A percentile compares a stretch with the other conserved stretches of the same genome.
Evolutionary conservation across 2,797 vertebrate genomes (phyloP).

Genomic region (Garrulus glandarius): DNA sequence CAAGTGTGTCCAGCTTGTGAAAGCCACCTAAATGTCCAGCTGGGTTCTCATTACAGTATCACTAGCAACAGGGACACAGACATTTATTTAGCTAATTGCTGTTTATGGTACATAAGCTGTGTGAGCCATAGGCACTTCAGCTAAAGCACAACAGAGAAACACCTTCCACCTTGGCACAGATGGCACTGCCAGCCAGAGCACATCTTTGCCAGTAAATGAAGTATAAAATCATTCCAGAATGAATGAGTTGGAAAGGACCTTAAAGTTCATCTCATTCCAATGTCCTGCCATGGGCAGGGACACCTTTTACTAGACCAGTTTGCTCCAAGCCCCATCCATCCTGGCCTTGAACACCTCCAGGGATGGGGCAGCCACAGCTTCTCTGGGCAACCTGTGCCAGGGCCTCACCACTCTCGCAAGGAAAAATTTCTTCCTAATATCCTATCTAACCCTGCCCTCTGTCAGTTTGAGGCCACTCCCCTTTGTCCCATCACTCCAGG

Average conservation of each 20-base stretch:
- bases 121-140: neutral
- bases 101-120: neutral
- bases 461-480: neutral
- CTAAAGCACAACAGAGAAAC: neutral
- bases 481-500: neutral
- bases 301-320: fast-evolving
- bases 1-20: neutral
- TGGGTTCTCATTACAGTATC: neutral
- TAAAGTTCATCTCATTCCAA: neutral
- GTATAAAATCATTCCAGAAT: neutral
- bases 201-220: neutral
- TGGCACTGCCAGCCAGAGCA: neutral
- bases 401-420: neutral
- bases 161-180: neutral
- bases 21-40: neutral
- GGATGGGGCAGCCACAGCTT: neutral
- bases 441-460: neutral
- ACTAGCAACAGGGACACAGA: neutral
- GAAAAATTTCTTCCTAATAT: neutral
- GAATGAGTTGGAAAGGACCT: neutral
- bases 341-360: neutral
- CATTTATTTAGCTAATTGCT: neutral
- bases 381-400: neutral
- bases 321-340: neutral
- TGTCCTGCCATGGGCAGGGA: neutral